These are phyloP conservation scores for Celastrina argiolus DNA, from an alignment of 2,888 invertebrate genomes.

Conservation along the genomic window DNA sequence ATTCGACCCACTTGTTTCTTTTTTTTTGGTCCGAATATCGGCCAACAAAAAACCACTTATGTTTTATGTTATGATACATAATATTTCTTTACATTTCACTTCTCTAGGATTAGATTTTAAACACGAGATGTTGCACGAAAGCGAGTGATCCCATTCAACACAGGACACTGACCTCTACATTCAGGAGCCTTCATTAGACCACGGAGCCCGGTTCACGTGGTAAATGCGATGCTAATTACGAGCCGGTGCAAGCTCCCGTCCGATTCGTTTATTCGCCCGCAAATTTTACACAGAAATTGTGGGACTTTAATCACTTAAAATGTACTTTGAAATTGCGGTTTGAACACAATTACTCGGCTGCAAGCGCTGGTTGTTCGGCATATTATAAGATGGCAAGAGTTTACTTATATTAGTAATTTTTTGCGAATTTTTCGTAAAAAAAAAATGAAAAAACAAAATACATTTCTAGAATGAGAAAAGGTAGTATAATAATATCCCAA, in stretches of 20 bases:
- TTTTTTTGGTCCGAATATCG: no score
- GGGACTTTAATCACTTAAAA: constrained; percentile 9
- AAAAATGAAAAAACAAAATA: no score
- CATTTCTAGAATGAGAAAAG: no score
- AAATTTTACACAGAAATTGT: constrained; percentile 4
- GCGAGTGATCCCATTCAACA: neutral
- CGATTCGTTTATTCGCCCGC: neutral
- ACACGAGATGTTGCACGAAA: no score
- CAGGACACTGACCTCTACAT: neutral
- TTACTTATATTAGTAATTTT: neutral
- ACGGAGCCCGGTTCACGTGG: neutral
- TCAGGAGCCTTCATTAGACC: neutral
- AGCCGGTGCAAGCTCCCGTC: neutral
- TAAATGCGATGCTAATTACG: neutral
- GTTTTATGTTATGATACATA: no score
- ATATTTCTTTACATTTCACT: no score
- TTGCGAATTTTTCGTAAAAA: neutral
- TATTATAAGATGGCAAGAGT: neutral
- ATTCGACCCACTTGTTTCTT: no score
- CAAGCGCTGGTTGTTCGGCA: neutral
- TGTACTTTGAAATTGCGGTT: constrained; percentile 1
- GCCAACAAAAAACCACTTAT: no score
- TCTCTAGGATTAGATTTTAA: no score
- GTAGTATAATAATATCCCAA: no score
- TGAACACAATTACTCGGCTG: constrained; percentile 1